These are phyloP conservation scores for Connochaetes taurinus DNA, from an alignment of 2,113 vertebrate genomes.

Conservation along the genomic window DNA sequence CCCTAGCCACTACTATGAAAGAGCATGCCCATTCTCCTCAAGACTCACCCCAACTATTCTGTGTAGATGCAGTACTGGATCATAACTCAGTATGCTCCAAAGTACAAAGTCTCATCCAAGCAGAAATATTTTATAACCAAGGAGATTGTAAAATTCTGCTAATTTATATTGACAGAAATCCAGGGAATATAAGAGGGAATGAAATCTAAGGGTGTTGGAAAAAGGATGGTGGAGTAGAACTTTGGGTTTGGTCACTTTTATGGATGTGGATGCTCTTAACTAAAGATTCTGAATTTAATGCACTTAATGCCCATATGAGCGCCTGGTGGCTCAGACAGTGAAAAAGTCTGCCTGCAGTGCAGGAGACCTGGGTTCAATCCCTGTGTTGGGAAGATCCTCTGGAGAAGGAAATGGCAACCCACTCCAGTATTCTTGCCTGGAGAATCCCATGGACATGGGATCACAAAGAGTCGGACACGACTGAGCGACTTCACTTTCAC, in stretches of 20 bases:
- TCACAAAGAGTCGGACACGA: neutral
- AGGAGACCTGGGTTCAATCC: neutral
- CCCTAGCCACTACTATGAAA: neutral
- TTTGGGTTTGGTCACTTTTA: neutral
- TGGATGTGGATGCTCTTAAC: neutral
- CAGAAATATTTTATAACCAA: neutral
- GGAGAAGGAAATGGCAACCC: neutral
- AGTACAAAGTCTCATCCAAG: neutral
- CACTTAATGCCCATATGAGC: neutral
- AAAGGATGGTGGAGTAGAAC: neutral
- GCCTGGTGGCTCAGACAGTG: neutral
- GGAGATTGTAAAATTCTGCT: neutral
- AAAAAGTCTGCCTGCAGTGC: neutral
- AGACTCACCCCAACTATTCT: neutral
- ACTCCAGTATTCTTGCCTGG: neutral
- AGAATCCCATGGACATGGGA: neutral
- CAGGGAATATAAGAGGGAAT: neutral
- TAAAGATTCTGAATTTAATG: slow-evolving; percentile 1
- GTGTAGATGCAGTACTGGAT: neutral
- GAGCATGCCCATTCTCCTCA: neutral
- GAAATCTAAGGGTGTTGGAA: neutral
- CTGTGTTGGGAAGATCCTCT: neutral
- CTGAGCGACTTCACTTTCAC: neutral
- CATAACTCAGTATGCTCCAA: neutral
- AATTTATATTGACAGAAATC: neutral